Conservation (phyloP, 2,888 invertebrate species). For the Chouioia cunea region DNA sequence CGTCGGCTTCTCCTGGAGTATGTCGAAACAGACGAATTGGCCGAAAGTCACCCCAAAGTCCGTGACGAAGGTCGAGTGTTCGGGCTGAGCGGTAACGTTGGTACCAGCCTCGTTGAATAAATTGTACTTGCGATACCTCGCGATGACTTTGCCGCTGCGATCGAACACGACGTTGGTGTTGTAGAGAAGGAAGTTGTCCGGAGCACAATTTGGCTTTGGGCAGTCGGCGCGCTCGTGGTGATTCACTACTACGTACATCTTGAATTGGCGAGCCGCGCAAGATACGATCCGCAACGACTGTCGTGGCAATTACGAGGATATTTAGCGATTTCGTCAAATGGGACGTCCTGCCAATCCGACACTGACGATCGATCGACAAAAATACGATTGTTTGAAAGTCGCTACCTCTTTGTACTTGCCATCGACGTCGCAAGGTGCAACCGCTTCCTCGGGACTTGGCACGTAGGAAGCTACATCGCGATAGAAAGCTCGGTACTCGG, state of each 20-base stretch:
- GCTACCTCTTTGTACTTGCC: slow-evolving; percentile 28
- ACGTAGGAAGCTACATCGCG: slow-evolving; percentile 31
- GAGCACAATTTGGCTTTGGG: slow-evolving; percentile 55
- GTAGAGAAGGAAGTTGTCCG: slow-evolving; percentile 62
- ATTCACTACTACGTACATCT: slow-evolving; percentile 71
- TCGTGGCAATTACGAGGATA: too few relatives aligned
- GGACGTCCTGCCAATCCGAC: not conserved
- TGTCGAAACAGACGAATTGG: slow-evolving; percentile 72
- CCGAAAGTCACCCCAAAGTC: slow-evolving; percentile 72
- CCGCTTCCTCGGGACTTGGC: slow-evolving; percentile 32
- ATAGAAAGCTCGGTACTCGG: slow-evolving; percentile 30
- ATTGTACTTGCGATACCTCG: slow-evolving; percentile 70
- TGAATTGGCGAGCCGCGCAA: slow-evolving; percentile 67
- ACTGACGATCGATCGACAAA: too few relatives aligned
- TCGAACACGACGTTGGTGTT: slow-evolving; percentile 73
- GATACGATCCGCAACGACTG: slow-evolving; percentile 64
- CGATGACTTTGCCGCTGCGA: slow-evolving; percentile 69
- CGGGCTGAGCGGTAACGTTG: slow-evolving; percentile 58
- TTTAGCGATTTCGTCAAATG: too few relatives aligned
- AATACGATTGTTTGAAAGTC: not conserved
- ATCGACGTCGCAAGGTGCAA: slow-evolving; percentile 32
- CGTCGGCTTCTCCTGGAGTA: slow-evolving; percentile 70
- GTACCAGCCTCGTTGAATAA: slow-evolving; percentile 69
- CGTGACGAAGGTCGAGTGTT: slow-evolving; percentile 68
- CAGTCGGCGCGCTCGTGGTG: slow-evolving; percentile 66